These are phyloP conservation scores for Ruditapes philippinarum DNA, from an alignment of 1,140 invertebrate species.

Conservation along the genomic window DNA sequence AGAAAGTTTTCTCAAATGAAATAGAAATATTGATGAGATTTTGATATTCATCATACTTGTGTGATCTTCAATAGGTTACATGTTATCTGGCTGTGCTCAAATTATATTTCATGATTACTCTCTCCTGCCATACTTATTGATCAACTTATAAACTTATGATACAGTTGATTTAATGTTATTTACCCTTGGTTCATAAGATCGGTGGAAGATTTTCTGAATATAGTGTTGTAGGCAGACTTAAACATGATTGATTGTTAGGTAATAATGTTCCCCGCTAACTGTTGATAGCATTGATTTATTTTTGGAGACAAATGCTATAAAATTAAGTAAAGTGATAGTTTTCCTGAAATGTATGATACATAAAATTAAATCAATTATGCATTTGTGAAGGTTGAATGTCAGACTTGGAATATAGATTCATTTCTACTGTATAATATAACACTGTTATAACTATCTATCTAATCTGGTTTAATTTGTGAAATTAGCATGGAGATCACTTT, in stretches of 20 bases:
- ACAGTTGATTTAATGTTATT: slow-evolving; percentile 58
- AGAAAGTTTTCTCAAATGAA: slow-evolving; percentile 20
- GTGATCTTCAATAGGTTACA: neutral
- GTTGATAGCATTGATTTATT: neutral
- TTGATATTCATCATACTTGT: neutral
- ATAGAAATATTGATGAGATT: slow-evolving; percentile 37
- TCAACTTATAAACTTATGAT: neutral
- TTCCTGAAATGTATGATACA: neutral
- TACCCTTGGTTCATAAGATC: slow-evolving; percentile 38
- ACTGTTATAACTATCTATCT: no score
- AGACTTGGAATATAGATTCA: no score
- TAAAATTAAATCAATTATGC: no score
- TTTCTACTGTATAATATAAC: no score
- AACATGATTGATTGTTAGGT: slow-evolving; percentile 21
- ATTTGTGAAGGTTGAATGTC: no score
- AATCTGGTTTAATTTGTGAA: no score
- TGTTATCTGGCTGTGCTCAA: neutral
- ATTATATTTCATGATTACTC: slow-evolving; percentile 20
- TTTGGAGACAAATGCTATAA: neutral
- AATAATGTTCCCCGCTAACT: neutral
- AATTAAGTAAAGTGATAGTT: slow-evolving; percentile 18
- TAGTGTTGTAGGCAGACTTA: neutral
- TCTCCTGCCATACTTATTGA: slow-evolving; percentile 59
- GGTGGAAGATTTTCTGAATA: neutral
- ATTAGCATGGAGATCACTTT: no score